These are phyloP conservation scores for Luscinia luscinia DNA, from an alignment of 2,797 vertebrate genomes.

Conservation along the genomic window DNA sequence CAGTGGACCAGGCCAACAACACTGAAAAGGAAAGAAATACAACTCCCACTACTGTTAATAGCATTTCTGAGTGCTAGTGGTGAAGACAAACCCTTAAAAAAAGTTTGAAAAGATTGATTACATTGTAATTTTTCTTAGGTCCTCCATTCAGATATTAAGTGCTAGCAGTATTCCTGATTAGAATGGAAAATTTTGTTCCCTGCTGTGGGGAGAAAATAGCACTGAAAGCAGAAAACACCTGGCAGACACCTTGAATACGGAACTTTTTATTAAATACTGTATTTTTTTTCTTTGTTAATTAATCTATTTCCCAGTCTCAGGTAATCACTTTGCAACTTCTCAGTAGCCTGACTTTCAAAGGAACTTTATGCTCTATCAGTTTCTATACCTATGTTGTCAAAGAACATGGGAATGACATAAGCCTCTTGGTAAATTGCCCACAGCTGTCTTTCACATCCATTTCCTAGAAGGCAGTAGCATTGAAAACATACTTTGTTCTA, in stretches of 20 bases:
- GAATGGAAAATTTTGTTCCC: constrained; percentile 18
- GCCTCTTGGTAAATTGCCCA: not conserved
- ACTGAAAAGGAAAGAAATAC: not conserved
- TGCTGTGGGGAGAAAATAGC: not conserved
- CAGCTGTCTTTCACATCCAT: not conserved
- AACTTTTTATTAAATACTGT: constrained; percentile 60
- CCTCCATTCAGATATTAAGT: not conserved
- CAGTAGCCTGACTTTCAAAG: constrained; percentile 22
- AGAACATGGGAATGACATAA: not conserved
- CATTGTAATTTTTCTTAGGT: not conserved
- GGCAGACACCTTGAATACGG: constrained; percentile 36
- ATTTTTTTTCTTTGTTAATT: constrained; percentile 63
- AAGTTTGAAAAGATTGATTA: constrained; percentile 2
- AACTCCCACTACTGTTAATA: not conserved
- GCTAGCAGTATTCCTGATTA: not conserved
- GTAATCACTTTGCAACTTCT: constrained; percentile 55
- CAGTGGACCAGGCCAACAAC: not conserved
- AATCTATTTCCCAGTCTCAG: constrained; percentile 65
- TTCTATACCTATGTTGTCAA: not conserved
- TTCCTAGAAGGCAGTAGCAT: not conserved
- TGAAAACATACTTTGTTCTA: constrained; percentile 3
- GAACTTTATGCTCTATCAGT: constrained; percentile 12
- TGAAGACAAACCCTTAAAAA: not conserved
- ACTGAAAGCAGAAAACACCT: constrained; percentile 63
- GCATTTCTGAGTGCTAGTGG: not conserved